Evolutionary conservation across 2,797 vertebrate genomes (phyloP).

Genomic region (Lacerta viridis): DNA sequence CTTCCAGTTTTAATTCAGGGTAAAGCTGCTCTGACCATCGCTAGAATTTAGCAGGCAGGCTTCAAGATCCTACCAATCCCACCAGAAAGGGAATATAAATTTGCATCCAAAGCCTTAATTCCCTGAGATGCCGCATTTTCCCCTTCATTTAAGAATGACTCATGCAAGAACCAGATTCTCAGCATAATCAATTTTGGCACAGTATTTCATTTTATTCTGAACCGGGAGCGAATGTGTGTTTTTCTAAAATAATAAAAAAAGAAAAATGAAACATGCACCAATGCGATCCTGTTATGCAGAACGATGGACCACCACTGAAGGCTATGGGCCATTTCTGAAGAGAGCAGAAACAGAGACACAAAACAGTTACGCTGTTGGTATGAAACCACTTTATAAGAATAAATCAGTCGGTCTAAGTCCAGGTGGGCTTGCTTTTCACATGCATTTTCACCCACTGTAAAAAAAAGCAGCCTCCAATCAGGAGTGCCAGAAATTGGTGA

Average conservation of each 20-base stretch:
- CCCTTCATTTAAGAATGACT: conserved; percentile 41
- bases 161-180: neutral
- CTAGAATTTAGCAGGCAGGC: conserved; percentile 25
- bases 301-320: no score
- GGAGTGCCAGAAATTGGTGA: neutral
- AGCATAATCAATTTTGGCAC: neutral
- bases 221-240: neutral
- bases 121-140: conserved; percentile 62
- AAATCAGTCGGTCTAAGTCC: neutral
- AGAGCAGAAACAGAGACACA: neutral
- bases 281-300: neutral
- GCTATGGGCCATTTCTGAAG: neutral
- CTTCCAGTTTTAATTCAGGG: conserved; percentile 1
- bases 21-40: conserved; percentile 54
- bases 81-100: conserved; percentile 57
- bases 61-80: conserved; percentile 56
- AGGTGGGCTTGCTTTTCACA: no score
- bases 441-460: neutral
- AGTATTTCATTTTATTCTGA: neutral
- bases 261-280: neutral
- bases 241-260: no score
- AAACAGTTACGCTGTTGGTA: neutral
- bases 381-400: neutral
- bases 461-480: neutral
- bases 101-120: conserved; percentile 66